Conservation (phyloP, 2,797 vertebrate species). For the Diglossa cyanea region DNA sequence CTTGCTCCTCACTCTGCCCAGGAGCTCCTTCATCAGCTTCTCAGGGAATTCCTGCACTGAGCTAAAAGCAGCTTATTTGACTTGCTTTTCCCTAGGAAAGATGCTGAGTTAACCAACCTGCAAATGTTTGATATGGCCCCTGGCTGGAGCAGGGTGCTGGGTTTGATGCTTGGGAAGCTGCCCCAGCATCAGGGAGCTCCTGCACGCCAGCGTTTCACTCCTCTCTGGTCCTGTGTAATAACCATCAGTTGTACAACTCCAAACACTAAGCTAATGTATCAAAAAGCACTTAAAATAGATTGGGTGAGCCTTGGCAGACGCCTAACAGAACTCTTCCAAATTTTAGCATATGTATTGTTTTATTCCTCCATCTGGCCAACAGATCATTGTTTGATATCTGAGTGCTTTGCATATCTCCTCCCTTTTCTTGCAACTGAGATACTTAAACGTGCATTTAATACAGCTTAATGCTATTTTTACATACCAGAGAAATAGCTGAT, state of each 20-base stretch:
- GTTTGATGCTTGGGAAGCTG: neutral
- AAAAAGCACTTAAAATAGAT: constrained; percentile 71
- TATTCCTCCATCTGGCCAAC: constrained; percentile 74
- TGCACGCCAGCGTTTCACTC: constrained; percentile 69
- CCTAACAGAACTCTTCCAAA: constrained; percentile 66
- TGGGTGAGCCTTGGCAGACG: constrained; percentile 70
- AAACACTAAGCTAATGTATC: constrained; percentile 59
- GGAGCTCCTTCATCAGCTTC: neutral
- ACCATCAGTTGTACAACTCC: constrained; percentile 37
- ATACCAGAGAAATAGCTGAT: constrained; percentile 59
- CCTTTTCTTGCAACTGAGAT: constrained; percentile 70
- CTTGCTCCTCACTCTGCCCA: neutral
- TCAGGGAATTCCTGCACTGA: neutral
- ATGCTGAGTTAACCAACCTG: neutral
- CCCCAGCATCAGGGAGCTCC: neutral
- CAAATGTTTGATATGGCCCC: neutral
- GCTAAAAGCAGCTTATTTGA: neutral
- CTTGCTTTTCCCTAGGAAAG: neutral
- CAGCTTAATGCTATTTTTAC: constrained; percentile 66
- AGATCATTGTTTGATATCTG: constrained; percentile 73
- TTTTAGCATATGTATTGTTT: constrained; percentile 78
- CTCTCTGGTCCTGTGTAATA: constrained; percentile 74
- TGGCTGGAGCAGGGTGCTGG: neutral
- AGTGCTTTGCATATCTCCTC: constrained; percentile 71
- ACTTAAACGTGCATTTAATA: constrained; percentile 67